A percentile compares a stretch with the other conserved stretches of the same genome.
Evolutionary conservation across 2,888 invertebrate genomes (phyloP).

Genomic region (Deroplatys truncata): DNA sequence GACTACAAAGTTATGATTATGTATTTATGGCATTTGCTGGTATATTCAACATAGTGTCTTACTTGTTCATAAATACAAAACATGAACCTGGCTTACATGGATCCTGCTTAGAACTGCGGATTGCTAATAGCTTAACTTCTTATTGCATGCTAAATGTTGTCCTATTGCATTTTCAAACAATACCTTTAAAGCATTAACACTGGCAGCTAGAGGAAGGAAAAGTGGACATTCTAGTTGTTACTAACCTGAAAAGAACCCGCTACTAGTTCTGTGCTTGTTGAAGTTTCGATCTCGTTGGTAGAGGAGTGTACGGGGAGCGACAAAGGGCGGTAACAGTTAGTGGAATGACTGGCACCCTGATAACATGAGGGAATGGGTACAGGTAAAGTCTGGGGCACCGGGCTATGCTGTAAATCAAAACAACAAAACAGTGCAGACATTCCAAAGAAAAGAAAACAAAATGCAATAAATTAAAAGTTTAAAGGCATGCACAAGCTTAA

Average conservation of each 20-base stretch:
- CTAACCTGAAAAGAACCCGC: conserved; percentile 12
- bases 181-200: too few species aligned
- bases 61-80: too few species aligned
- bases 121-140: too few species aligned
- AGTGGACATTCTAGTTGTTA: neutral
- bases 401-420: conserved; percentile 15
- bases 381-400: conserved; percentile 17
- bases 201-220: neutral
- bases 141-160: too few species aligned
- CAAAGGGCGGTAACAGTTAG: conserved; percentile 20
- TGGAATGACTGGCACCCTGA: neutral
- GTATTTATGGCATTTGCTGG: too few species aligned
- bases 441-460: conserved; percentile 16
- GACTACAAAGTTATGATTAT: too few species aligned
- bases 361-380: conserved; percentile 16
- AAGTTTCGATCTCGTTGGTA: neutral
- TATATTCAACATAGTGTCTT: too few species aligned
- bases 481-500: neutral
- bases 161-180: too few species aligned
- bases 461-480: neutral
- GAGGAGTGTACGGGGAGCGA: conserved; percentile 19
- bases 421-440: conserved; percentile 27
- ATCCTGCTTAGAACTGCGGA: too few species aligned
- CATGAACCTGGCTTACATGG: too few species aligned
- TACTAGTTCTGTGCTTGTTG: neutral